These are phyloP conservation scores for Micromys minutus DNA, from an alignment of 2,113 vertebrate species.

Conservation along the genomic window DNA sequence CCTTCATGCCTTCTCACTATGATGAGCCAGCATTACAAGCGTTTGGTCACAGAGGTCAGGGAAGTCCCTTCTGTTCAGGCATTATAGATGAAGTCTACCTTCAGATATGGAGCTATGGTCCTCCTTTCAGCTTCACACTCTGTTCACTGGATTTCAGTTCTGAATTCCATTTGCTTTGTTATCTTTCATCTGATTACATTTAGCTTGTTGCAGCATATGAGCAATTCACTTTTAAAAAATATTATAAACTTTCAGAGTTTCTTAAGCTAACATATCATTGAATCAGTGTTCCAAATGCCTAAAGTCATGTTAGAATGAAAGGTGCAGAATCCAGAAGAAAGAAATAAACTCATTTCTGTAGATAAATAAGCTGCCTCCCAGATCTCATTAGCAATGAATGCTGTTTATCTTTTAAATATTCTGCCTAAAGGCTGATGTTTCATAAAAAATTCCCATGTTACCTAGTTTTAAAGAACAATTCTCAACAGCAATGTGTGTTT, in stretches of 20 bases:
- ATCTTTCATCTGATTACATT: background rate
- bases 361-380: background rate
- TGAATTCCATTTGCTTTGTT: background rate
- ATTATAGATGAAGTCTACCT: background rate
- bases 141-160: background rate
- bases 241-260: background rate
- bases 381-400: slow-evolving; percentile 43
- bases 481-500: background rate
- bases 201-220: background rate
- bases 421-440: background rate
- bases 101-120: background rate
- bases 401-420: background rate
- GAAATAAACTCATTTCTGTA: background rate
- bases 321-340: background rate
- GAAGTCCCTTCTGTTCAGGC: background rate
- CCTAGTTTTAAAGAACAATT: background rate
- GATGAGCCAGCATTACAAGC: background rate
- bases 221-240: background rate
- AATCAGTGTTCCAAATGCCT: background rate
- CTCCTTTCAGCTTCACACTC: background rate
- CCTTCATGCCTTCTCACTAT: background rate
- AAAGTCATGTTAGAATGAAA: background rate
- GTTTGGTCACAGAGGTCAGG: background rate
- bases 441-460: background rate
- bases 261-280: background rate